Evolutionary conservation across 2,797 vertebrate species (phyloP), one percentile per base, ranked within the genome.

Genomic region (Aplochiton taeniatus): DNA sequence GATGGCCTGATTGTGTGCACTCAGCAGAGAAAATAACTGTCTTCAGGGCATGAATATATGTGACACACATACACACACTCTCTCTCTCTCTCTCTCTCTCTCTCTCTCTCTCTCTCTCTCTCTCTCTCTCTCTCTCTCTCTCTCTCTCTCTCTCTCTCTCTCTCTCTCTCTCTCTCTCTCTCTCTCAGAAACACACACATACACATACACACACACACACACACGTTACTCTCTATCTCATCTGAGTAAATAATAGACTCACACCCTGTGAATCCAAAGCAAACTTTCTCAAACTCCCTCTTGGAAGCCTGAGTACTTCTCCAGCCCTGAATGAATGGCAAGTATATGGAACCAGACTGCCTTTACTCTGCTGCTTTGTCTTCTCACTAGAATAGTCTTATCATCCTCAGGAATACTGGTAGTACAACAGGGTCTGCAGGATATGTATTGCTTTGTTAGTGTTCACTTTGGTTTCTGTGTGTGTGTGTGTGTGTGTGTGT

Each of bases 1-100:
- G 45, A 56, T 41, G 12, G 85, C 78, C 66, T 47, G 62, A 69
- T 51, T 48, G 60, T 45, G 10, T 51, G 56, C 44, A 43, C 11
- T 14, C 46, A 19, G 53, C 31, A 16, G 59, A 57, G 55, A 18
- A 20, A 31, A 44, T 48, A 18, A 18, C 31, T 52, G n/a, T 42
- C 47, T 31, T 42, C 20, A 16, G n/a, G 16, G 6, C 47, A 61
- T 11, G 14, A 4, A 54, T 13, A 63, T 20, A 14, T 16, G 3
- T 46, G 12, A 4, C n/a, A 42, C 47, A 44, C 61, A 18, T 16
- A 45, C 48, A 9, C 31, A 9, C 9, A 4, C n/a, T 18, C 55
- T 43, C 7, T 12, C 61, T 52, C 47, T 41, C 61, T 43, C 48
- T 42, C 62, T 14, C 52, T 17, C 63, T 41, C 63, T 55, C 63